A percentile compares a stretch with the other conserved stretches of the same genome.
These are phyloP conservation scores for Dendrophyllia cribrosa DNA, from an alignment of 64 coral and sea anemone genomes.

Conservation along the genomic window DNA sequence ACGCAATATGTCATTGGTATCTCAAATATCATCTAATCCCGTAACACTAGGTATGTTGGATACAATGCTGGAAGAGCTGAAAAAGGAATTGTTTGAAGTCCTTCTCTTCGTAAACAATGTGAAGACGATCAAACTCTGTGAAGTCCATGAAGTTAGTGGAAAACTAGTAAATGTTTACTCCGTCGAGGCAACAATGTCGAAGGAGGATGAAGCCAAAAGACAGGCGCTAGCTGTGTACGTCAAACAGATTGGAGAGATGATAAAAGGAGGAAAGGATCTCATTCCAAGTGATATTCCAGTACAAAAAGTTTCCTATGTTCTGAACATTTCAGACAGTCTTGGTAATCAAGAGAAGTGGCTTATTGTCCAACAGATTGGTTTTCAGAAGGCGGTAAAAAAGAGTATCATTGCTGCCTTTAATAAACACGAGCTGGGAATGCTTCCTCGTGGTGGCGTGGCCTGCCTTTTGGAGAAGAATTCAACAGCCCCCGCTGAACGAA, in stretches of 20 bases:
- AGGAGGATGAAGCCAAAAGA: constrained; percentile 66
- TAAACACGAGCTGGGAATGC: constrained; percentile 31
- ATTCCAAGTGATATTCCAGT: constrained; percentile 45
- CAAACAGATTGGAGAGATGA: neutral
- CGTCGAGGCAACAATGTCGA: constrained; percentile 40
- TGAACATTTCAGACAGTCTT: constrained; percentile 58
- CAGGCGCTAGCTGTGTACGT: constrained; percentile 44
- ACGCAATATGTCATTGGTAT: constrained; percentile 38
- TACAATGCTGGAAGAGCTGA: constrained; percentile 46
- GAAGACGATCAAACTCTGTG: constrained; percentile 73
- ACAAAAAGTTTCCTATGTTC: constrained; percentile 60
- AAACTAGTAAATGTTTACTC: constrained; percentile 29
- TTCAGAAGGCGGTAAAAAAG: constrained; percentile 49
- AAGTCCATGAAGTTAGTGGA: constrained; percentile 47
- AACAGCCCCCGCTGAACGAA: too few relatives aligned
- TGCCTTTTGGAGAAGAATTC: constrained; percentile 9
- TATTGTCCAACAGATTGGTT: constrained; percentile 71
- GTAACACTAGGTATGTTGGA: constrained; percentile 34
- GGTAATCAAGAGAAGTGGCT: constrained; percentile 69
- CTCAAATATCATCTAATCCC: constrained; percentile 47
- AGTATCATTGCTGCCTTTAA: constrained; percentile 26
- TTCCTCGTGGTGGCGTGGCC: constrained; percentile 60
- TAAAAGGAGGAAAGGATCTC: neutral
- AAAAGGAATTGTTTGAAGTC: constrained; percentile 63
- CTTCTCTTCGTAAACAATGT: constrained; percentile 82